Conservation (phyloP, 2,888 invertebrate species). For the Sturmia bella region DNA sequence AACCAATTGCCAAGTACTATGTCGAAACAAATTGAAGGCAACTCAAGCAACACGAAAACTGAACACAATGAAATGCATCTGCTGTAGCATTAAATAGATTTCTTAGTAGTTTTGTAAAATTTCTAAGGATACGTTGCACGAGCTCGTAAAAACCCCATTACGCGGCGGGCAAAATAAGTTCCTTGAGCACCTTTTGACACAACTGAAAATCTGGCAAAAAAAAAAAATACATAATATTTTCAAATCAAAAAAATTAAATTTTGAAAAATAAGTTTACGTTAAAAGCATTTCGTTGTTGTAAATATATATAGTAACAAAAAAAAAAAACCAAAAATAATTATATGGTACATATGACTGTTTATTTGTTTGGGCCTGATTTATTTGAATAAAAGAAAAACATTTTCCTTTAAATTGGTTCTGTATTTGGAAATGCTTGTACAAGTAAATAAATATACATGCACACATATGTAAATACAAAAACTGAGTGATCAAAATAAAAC, state of each 20-base stretch:
- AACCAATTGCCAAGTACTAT: slow-evolving; percentile 51
- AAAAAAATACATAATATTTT: slow-evolving; percentile 2
- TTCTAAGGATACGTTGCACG: slow-evolving; percentile 68
- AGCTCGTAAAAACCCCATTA: slow-evolving; percentile 61
- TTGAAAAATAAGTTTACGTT: neutral
- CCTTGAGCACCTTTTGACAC: neutral
- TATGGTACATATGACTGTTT: too few relatives aligned
- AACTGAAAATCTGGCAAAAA: neutral
- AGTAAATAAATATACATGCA: too few relatives aligned
- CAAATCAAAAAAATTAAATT: too few relatives aligned
- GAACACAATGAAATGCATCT: slow-evolving; percentile 28
- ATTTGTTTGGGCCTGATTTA: too few relatives aligned
- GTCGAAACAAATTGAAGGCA: slow-evolving; percentile 7
- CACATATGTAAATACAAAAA: too few relatives aligned
- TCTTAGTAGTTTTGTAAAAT: slow-evolving; percentile 64
- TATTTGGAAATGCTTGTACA: too few relatives aligned
- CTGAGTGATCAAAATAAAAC: too few relatives aligned
- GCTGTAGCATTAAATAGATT: neutral
- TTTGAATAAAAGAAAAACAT: too few relatives aligned
- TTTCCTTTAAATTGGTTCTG: too few relatives aligned
- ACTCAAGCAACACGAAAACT: neutral
- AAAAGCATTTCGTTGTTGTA: neutral
- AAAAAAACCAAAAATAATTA: too few relatives aligned
- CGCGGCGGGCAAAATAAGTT: slow-evolving; percentile 59
- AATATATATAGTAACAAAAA: neutral